These are phyloP conservation scores for Helicoverpa assulta DNA, from an alignment of 2,888 invertebrate species.

Conservation along the genomic window DNA sequence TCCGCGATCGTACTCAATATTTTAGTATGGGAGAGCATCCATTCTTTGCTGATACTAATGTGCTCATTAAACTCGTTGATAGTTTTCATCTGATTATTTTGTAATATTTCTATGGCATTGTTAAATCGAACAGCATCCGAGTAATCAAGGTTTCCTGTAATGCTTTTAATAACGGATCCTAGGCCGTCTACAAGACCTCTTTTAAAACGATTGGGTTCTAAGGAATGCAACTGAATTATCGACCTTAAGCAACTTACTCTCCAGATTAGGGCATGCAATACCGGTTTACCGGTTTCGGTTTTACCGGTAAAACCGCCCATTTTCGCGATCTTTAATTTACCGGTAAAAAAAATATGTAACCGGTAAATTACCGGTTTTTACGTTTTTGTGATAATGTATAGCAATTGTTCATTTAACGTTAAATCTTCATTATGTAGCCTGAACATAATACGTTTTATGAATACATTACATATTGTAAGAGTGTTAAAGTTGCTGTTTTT, in stretches of 20 bases:
- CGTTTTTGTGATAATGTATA: no score
- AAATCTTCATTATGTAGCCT: no score
- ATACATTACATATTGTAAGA: no score
- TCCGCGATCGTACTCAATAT: not conserved
- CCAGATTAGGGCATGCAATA: no score
- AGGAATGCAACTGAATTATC: constrained; percentile 1
- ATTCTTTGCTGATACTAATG: not conserved
- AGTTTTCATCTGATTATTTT: not conserved
- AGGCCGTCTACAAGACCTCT: constrained; percentile 3
- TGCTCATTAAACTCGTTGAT: not conserved
- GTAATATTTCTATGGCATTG: not conserved
- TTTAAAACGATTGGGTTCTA: not conserved
- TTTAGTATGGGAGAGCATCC: not conserved
- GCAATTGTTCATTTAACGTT: no score
- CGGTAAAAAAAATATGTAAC: no score
- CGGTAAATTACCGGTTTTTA: no score
- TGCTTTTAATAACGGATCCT: not conserved
- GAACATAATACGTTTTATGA: no score
- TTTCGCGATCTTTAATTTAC: no score
- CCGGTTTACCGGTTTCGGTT: no score
- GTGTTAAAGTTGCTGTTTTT: no score
- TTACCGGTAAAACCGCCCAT: no score
- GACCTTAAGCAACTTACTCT: constrained; percentile 4
- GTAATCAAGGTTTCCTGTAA: not conserved
- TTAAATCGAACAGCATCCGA: not conserved